Evolutionary conservation across 2,113 vertebrate species (phyloP).

Genomic region (Tupaia chinensis): DNA sequence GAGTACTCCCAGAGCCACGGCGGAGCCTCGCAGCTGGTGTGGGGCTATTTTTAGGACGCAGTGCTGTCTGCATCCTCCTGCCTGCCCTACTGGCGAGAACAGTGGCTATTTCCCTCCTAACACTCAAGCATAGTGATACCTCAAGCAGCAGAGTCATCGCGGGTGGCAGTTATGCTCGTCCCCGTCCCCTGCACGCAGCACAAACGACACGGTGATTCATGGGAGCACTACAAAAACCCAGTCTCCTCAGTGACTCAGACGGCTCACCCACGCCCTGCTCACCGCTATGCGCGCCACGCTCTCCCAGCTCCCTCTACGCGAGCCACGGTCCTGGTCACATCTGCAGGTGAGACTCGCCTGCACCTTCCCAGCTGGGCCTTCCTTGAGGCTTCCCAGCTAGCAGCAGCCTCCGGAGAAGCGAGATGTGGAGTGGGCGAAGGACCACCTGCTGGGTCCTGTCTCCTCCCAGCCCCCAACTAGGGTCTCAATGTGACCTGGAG

Average conservation of each 20-base stretch:
- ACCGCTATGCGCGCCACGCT: accelerated
- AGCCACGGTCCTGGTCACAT: not conserved
- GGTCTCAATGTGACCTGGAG: too few species aligned
- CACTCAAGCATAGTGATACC: not conserved
- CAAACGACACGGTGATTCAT: not conserved
- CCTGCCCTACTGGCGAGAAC: slow-evolving; percentile 66
- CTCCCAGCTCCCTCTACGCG: not conserved
- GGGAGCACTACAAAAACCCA: not conserved
- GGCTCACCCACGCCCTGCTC: accelerated
- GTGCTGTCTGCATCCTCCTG: slow-evolving; percentile 13
- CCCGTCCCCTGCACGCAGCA: not conserved
- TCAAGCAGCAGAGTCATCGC: not conserved
- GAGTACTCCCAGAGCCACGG: not conserved
- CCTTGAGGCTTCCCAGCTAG: not conserved
- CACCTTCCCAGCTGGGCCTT: not conserved
- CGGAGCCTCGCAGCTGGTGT: not conserved
- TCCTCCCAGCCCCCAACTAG: not conserved
- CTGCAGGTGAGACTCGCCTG: not conserved
- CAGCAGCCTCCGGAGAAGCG: not conserved
- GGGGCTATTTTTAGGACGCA: slow-evolving; percentile 69
- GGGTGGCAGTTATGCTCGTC: slow-evolving; percentile 3
- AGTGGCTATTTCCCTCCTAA: slow-evolving; percentile 57
- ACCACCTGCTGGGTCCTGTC: accelerated
- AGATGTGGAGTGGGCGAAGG: too few species aligned
- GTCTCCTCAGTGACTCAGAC: not conserved